Percentiles rank a stretch among this genome's conserved stretches.
Evolutionary conservation across 2,797 vertebrate genomes (phyloP).

Genomic region (Gymnoscopelus microlampas): DNA sequence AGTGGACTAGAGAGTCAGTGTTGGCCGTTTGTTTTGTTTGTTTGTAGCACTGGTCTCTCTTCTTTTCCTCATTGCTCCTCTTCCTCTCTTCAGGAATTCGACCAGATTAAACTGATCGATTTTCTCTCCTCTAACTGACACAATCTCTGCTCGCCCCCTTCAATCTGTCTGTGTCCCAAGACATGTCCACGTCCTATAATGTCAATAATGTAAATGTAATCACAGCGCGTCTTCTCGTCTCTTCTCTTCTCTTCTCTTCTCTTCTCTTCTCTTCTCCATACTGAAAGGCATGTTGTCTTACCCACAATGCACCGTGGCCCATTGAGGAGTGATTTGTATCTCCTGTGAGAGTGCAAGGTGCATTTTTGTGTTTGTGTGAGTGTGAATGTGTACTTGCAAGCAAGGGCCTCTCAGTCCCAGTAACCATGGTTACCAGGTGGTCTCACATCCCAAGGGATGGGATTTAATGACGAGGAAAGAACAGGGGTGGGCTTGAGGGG

Average conservation of each 20-base stretch:
- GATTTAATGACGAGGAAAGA: slow-evolving; percentile 58
- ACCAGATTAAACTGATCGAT: slow-evolving; percentile 66
- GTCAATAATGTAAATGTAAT: slow-evolving; percentile 81
- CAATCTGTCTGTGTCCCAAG: slow-evolving; percentile 46
- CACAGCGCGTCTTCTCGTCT: slow-evolving; percentile 34
- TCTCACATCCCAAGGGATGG: slow-evolving; percentile 61
- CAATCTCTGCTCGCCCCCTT: slow-evolving; percentile 38
- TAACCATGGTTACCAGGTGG: slow-evolving; percentile 75
- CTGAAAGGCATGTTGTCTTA: slow-evolving; percentile 18
- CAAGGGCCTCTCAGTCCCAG: slow-evolving; percentile 52
- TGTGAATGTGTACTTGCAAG: slow-evolving; percentile 16
- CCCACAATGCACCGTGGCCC: not conserved
- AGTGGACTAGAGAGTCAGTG: no score
- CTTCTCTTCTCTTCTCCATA: slow-evolving; percentile 3
- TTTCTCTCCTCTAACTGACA: slow-evolving; percentile 46
- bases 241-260: slow-evolving; percentile 15
- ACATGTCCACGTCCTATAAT: slow-evolving; percentile 49
- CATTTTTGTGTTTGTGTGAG: slow-evolving; percentile 18
- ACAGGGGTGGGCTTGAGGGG: not conserved
- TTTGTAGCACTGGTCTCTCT: not conserved
- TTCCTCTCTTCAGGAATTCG: slow-evolving; percentile 42
- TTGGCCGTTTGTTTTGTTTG: not conserved
- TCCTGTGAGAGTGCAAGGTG: slow-evolving; percentile 9
- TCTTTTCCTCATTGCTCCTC: slow-evolving; percentile 28
- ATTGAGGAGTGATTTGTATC: slow-evolving; percentile 26